Percentiles rank a stretch among this genome's conserved stretches.
Conservation (phyloP, 92 coral and sea anemone genomes). For the Siderastrea radians region DNA sequence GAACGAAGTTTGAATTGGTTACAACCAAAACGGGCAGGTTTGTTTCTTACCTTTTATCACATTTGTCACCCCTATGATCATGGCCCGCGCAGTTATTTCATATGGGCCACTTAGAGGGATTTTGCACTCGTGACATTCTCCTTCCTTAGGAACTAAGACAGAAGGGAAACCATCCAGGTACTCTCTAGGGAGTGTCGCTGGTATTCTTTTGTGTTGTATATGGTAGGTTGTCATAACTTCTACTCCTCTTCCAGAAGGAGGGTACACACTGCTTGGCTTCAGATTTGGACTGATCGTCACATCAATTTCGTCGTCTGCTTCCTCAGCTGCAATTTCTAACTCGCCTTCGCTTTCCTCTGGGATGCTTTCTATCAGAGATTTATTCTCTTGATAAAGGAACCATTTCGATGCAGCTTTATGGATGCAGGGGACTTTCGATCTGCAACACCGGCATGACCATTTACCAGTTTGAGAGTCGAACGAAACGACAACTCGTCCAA, state of each 20-base stretch:
- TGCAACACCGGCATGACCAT: constrained; percentile 46
- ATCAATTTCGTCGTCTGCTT: background rate
- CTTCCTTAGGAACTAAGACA: constrained; percentile 22
- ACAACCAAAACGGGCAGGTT: no score
- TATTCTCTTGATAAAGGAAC: constrained; percentile 35
- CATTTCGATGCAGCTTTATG: constrained; percentile 50
- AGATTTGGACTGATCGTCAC: background rate
- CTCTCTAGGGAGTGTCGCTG: background rate
- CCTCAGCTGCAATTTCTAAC: background rate
- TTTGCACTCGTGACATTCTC: constrained; percentile 17
- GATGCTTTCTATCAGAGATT: constrained; percentile 5
- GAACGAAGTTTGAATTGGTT: no score
- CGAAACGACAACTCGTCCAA: constrained; percentile 46
- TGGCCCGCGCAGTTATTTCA: constrained; percentile 30
- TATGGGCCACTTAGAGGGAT: constrained; percentile 6
- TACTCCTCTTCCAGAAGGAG: constrained; percentile 14
- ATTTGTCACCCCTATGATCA: constrained; percentile 28
- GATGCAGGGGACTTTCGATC: constrained; percentile 40
- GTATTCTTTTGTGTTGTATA: constrained; percentile 17
- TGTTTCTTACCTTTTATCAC: constrained; percentile 14
- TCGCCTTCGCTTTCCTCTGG: background rate
- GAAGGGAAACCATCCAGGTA: constrained; percentile 4
- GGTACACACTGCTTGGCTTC: constrained; percentile 5
- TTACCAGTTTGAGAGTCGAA: background rate
- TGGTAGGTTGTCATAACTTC: constrained; percentile 26